Base-by-base conservation (phyloP, 1,140 invertebrate species). In the Cecropterus lyciades region DNA sequence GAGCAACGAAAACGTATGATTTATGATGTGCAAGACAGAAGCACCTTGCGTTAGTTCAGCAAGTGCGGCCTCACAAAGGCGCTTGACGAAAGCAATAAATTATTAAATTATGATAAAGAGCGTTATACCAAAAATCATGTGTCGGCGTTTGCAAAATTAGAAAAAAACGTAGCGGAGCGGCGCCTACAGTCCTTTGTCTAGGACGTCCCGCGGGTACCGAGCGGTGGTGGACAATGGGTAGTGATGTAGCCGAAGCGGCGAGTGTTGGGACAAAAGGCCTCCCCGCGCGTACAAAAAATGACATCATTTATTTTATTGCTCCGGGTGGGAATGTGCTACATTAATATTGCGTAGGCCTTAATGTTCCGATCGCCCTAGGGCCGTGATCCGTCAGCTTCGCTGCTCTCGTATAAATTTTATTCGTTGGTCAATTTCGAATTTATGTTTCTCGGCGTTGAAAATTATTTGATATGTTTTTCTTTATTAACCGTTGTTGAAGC, bases 241-340 rank as follows among this genome's bases (percentile, higher is more conserved):
- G 71, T 64, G 76, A 82, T 75, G 77, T 77, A 73, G 73, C 80
- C 85, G 81, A 75, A 69, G 73, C 77, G 76, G 77, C 69, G 70
- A 55, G 64, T 77, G 75, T 62, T 62, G 81, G 87, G 84, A 87
- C 87, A 89, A 91, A 89, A 73, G 78, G 70, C 70, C 77, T 69
- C 84, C 84, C 85, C 77, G 78, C 66, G 69, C 79, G 81, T 79
- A 89, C 85, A 91, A 91, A 91, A 91, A 91, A 91, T 91, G 86
- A 89, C 89, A 89, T 91, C 89, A 91, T 91, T 91, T 89, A 91
- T 91, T 91, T 91, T 89, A 91, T 91, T 91, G 85, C 84, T 72
- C 72, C 82, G 86, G 84, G 84, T 87, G 86, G 86, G 86, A 91
- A 89, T 91, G 79, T 82, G 81, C 68, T 80, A 85, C 82, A 89